Base-by-base conservation (phyloP, 2,797 vertebrate genomes). In the Parotocinclus haroldoi region DNA sequence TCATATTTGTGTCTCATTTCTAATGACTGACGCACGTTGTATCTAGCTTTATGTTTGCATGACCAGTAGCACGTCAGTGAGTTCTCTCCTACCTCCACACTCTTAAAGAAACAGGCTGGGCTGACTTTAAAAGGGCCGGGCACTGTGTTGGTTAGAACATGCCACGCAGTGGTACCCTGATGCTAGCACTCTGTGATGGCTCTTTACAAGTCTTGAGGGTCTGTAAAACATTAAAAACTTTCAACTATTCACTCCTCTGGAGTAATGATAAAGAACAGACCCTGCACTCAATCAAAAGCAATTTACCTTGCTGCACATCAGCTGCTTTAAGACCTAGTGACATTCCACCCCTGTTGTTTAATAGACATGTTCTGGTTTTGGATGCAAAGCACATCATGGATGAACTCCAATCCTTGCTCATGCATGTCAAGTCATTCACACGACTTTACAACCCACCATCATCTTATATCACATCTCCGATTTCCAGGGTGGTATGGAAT, bases 11-110 rank as follows among this genome's bases (percentile, higher is more conserved):
- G 73, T 82, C 77, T 75, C 80, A 78, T 81, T 80, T 88, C 83
- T 84, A 73, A 82, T 80, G 86, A 42, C 40, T 11, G 40, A 1
- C 77, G 86, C 88, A 89, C 87, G 84, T 84, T 89, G 89, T 86
- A 82, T 82, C 88, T 90, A 86, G 87, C 89, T 89, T 87, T 90
- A 86, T 89, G 87, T 89, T 88, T 87, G 87, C 87, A 83, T 87
- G 10, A 82, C 81, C 86, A 72, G 77, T 76, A 83, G 85, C 71
- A 85, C 83, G 86, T 86, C 87, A 86, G 85, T 80, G 78, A 75
- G 80, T 78, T 89, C 85, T 85, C 84, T 87, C 86, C 27, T 27
- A 86, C 87, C 87, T 87, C 84, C 50, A 74, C 84, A 84, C 81
- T 89, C 88, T 91, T 91, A 91, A 91, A 91, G 89, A 76, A 77